phyloP scores from a whole-genome alignment of 2,113 vertebrate species.

The Alexandromys fortis region DNA sequence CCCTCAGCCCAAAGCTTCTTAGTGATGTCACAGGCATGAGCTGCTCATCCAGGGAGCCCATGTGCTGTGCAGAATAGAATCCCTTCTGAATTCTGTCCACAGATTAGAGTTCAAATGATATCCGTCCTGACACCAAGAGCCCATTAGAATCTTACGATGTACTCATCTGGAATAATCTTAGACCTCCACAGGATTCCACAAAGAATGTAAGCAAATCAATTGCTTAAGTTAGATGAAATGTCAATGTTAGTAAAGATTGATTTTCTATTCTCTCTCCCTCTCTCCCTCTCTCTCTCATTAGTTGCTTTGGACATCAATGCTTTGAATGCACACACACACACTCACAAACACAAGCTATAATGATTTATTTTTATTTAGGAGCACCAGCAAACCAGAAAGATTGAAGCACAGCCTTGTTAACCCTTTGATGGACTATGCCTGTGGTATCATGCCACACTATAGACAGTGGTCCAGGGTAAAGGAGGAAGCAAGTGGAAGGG shows the following conservation, averaged over 20 bases:
- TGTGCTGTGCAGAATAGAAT: background rate
- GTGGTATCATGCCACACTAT: background rate
- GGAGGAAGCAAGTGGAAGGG: background rate
- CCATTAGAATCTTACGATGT: conserved; percentile 35
- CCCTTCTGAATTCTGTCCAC: conserved; percentile 18
- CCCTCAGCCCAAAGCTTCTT: background rate
- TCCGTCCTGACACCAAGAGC: conserved; percentile 55
- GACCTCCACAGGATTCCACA: conserved; percentile 58
- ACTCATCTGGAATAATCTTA: conserved; percentile 60
- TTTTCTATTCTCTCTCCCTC: conserved; percentile 60
- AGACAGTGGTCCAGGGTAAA: background rate
- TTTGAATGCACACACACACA: background rate
- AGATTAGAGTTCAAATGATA: conserved; percentile 38
- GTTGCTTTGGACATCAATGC: conserved; percentile 58
- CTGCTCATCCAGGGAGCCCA: background rate
- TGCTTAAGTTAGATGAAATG: conserved; percentile 72
- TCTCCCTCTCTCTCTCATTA: conserved; percentile 55
- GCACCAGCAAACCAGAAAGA: conserved; percentile 52
- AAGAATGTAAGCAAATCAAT: conserved; percentile 65
- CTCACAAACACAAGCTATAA: background rate
- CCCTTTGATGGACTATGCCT: conserved; percentile 18
- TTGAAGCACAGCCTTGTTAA: conserved; percentile 37
- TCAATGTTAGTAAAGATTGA: conserved; percentile 71
- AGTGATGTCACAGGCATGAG: background rate
- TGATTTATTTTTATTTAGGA: conserved; percentile 71